Percentiles rank a stretch among this genome's conserved stretches.
phyloP scores from a whole-genome alignment of 2,113 vertebrate genomes.

The Seriola quinqueradiata region DNA sequence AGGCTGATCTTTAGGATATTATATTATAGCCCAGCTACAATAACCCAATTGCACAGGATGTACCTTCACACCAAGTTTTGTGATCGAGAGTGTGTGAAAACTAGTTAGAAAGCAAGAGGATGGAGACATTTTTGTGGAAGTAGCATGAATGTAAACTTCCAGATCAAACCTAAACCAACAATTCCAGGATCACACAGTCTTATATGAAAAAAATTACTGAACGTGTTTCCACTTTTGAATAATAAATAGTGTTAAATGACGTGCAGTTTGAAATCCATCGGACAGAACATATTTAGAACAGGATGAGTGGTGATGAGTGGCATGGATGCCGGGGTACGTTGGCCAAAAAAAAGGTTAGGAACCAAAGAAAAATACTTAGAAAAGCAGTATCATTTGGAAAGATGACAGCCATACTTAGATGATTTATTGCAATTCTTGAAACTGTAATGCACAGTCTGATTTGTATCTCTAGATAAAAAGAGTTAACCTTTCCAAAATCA shows the following conservation, averaged over 20 bases:
- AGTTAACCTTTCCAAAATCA: neutral
- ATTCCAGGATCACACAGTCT: neutral
- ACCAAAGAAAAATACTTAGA: too few relatives aligned
- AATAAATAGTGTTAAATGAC: neutral
- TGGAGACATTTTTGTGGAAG: too few relatives aligned
- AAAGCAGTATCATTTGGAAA: neutral
- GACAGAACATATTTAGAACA: neutral
- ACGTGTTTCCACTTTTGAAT: neutral
- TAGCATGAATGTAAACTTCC: too few relatives aligned
- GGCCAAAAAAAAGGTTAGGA: too few relatives aligned
- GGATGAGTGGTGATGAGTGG: neutral
- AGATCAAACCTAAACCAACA: too few relatives aligned
- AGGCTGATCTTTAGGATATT: neutral
- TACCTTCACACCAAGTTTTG: neutral
- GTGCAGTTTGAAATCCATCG: neutral
- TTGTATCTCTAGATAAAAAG: too few relatives aligned
- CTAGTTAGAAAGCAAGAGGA: too few relatives aligned
- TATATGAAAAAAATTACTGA: neutral
- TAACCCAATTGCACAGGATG: neutral
- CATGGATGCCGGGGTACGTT: too few relatives aligned
- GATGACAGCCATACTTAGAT: neutral
- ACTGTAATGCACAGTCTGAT: too few relatives aligned
- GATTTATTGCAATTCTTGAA: neutral
- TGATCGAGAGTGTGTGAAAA: neutral
- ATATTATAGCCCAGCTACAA: too few relatives aligned